Evolutionary conservation across 2,888 invertebrate species (phyloP), one percentile per base, ranked within the genome.

Genomic region (Dimorphilus gyrociliatus): DNA sequence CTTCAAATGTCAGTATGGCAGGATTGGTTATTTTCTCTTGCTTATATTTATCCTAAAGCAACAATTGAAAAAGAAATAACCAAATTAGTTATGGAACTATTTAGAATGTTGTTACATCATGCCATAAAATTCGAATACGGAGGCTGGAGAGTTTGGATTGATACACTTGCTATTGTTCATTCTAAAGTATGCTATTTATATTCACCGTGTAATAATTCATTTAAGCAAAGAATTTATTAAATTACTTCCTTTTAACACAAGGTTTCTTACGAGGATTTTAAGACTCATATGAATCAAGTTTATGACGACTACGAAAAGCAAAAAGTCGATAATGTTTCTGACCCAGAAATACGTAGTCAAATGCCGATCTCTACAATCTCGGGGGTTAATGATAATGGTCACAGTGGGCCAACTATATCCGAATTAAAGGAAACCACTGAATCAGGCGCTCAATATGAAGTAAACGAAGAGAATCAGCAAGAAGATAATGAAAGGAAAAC

Each of bases 141-240:
- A 4, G 97, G 97, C 12, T 99, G 97, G 97, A 69, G 97, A 37
- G 97, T 99, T 13, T 97, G 97, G 97, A 94, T 99, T 4, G 97
- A 99, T 58, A 99, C 97, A 0, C 65, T 99, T 36, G 94, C 97
- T 25, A 99, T 99, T 51, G 86, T 97, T 2, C 97, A 97, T 66
- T 94, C 94, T 2, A 94, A 94, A 74, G 92, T 84, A 56, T 55
- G 52, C 23, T 2, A 21, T 8, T 21, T 21, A 8, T 21, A 21
- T 8, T 21, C n/a, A 21, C n/a, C n/a, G n/a, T 21, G 8, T 10
- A 10, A 21, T 10, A 21, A 21, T 21, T 8, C 8, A 21, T 21
- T 10, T n/a, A 21, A 8, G n/a, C 21, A 21, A 21, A n/a, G n/a
- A 4, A n/a, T 23, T 19, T 32, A 7, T 7, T 37, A 8, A 33